phyloP scores from a whole-genome alignment of 2,797 vertebrate genomes.

The Brachyalestes nurse region DNA sequence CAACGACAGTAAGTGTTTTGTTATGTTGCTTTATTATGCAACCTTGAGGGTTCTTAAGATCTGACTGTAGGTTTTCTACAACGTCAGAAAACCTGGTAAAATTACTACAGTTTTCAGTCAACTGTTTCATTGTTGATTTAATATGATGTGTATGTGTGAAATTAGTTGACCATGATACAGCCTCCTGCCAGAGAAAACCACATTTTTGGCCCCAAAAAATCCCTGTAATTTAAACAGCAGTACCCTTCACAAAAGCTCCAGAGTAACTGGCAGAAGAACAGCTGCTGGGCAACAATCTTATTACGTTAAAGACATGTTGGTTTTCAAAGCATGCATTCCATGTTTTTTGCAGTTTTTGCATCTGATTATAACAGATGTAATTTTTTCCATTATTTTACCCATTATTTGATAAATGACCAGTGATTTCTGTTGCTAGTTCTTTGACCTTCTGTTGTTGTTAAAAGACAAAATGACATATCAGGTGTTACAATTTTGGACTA shows the following conservation, averaged over 20 bases:
- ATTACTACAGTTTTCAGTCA: too few relatives aligned
- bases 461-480: too few relatives aligned
- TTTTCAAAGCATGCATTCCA: not conserved
- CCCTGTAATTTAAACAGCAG: not conserved
- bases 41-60: too few relatives aligned
- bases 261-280: not conserved
- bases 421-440: too few relatives aligned
- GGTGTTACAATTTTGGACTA: too few relatives aligned
- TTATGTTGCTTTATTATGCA: too few relatives aligned
- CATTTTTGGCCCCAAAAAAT: not conserved
- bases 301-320: not conserved
- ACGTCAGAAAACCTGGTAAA: too few relatives aligned
- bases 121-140: not conserved
- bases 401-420: too few relatives aligned
- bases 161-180: not conserved
- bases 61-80: too few relatives aligned
- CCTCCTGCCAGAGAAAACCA: too few relatives aligned
- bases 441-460: too few relatives aligned
- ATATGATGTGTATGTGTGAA: not conserved
- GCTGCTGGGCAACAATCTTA: not conserved
- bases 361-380: not conserved
- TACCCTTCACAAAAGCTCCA: not conserved
- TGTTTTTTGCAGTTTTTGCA: not conserved
- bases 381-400: not conserved
- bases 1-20: not conserved